Evolutionary conservation across 2,888 invertebrate species (phyloP).

Genomic region (Agrochola circellaris): DNA sequence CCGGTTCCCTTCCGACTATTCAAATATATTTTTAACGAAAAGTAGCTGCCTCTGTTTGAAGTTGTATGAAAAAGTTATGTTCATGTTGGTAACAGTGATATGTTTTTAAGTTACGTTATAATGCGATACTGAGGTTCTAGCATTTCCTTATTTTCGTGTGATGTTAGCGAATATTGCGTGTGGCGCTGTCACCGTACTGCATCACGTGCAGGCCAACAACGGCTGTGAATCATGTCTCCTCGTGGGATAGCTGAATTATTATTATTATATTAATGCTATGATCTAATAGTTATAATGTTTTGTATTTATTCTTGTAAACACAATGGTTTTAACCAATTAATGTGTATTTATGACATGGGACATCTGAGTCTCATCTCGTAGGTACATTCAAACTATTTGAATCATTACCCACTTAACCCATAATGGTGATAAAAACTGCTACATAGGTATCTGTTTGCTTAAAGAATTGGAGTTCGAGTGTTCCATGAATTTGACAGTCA

Average conservation of each 20-base stretch:
- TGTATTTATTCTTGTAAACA: slow-evolving; percentile 27
- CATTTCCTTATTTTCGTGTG: background rate
- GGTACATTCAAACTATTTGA: background rate
- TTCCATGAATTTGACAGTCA: background rate
- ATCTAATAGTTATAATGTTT: slow-evolving; percentile 23
- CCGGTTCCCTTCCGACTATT: slow-evolving; percentile 76
- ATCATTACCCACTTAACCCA: background rate
- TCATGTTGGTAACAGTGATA: slow-evolving; percentile 25
- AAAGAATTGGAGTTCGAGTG: background rate
- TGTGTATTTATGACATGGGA: background rate
- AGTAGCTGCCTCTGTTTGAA: slow-evolving; percentile 7
- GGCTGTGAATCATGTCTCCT: slow-evolving; percentile 39
- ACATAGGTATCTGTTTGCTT: background rate
- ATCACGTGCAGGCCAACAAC: background rate
- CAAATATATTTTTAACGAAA: slow-evolving; percentile 3
- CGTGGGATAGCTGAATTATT: slow-evolving; percentile 24
- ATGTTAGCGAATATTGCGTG: background rate
- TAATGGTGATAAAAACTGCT: background rate
- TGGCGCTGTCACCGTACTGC: slow-evolving; percentile 18
- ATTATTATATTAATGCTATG: slow-evolving; percentile 23
- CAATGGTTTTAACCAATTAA: background rate
- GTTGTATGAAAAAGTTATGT: slow-evolving; percentile 18
- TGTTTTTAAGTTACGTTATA: slow-evolving; percentile 24
- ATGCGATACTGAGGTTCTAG: background rate
- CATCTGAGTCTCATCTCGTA: background rate